Evolutionary conservation across 2,888 invertebrate genomes (phyloP).

Genomic region (Chloromyia formosa): DNA sequence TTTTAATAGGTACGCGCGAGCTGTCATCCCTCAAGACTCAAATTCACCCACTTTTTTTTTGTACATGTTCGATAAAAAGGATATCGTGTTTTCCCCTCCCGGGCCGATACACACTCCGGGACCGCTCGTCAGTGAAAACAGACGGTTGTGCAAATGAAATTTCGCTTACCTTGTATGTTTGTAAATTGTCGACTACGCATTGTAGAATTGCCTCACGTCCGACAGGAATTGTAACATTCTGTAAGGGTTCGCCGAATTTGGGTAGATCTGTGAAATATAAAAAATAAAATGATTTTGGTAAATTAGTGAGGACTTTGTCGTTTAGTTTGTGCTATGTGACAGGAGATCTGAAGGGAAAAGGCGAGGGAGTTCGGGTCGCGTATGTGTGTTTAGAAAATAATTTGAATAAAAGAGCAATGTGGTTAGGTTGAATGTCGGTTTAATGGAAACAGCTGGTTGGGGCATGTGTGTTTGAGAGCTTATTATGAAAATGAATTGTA

Average conservation of each 20-base stretch:
- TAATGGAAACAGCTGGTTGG: background rate
- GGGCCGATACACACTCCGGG: background rate
- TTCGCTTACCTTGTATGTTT: slow-evolving; percentile 71
- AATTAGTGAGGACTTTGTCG: slow-evolving; percentile 4
- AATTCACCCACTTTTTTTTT: too few species aligned
- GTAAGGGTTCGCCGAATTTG: slow-evolving; percentile 72
- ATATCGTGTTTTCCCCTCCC: slow-evolving; percentile 48
- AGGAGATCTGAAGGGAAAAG: background rate
- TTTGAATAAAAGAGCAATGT: slow-evolving; percentile 23
- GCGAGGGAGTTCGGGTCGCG: too few species aligned
- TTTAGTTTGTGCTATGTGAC: background rate
- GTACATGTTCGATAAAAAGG: slow-evolving; percentile 18
- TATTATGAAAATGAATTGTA: background rate
- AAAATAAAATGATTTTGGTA: slow-evolving; percentile 27
- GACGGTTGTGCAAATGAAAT: slow-evolving; percentile 38
- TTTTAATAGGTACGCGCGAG: slow-evolving; percentile 14
- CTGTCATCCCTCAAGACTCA: too few species aligned
- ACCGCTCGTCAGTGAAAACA: too few species aligned
- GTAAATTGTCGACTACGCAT: slow-evolving; percentile 74
- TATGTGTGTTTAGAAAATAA: slow-evolving; percentile 18
- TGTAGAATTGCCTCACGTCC: slow-evolving; percentile 74
- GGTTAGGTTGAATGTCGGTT: background rate
- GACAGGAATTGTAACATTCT: slow-evolving; percentile 74
- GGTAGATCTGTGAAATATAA: slow-evolving; percentile 69
- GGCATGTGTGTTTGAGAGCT: background rate